These are phyloP conservation scores for Charanyca ferruginea DNA, from an alignment of 2,888 invertebrate species.

Conservation along the genomic window DNA sequence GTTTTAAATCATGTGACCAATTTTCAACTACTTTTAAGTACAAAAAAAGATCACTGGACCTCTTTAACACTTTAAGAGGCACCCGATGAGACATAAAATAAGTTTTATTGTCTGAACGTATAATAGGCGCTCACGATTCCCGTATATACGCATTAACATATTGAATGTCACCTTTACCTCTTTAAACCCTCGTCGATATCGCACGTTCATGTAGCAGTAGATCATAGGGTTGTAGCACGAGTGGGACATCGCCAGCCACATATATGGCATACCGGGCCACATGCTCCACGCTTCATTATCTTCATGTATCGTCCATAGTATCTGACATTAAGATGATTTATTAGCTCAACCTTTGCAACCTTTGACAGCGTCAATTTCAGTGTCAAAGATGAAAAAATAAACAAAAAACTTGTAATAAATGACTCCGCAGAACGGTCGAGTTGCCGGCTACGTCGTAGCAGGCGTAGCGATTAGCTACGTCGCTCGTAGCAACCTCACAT, in stretches of 20 bases:
- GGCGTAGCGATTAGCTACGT: constrained; percentile 9
- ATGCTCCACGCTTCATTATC: constrained; percentile 88
- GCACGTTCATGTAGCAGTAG: constrained; percentile 96
- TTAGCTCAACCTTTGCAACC: background rate
- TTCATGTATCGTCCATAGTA: constrained; percentile 90
- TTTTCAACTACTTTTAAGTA: no score
- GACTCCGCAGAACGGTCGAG: background rate
- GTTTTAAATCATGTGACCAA: no score
- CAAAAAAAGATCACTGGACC: no score
- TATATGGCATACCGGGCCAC: constrained; percentile 93
- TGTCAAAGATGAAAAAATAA: background rate
- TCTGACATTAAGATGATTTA: constrained; percentile 79
- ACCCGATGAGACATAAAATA: no score
- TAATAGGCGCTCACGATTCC: no score
- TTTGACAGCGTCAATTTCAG: background rate
- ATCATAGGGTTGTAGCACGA: constrained; percentile 97
- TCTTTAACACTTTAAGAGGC: no score
- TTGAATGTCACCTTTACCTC: constrained; percentile 80
- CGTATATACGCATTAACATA: no score
- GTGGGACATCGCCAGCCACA: constrained; percentile 97
- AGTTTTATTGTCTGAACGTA: no score
- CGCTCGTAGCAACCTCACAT: constrained; percentile 1
- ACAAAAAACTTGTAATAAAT: background rate
- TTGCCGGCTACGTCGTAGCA: constrained; percentile 9
- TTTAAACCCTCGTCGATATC: constrained; percentile 94